A percentile compares a stretch with the other conserved stretches of the same genome.
phyloP scores from a whole-genome alignment of 2,797 vertebrate species.

The Onychomys leucogaster region DNA sequence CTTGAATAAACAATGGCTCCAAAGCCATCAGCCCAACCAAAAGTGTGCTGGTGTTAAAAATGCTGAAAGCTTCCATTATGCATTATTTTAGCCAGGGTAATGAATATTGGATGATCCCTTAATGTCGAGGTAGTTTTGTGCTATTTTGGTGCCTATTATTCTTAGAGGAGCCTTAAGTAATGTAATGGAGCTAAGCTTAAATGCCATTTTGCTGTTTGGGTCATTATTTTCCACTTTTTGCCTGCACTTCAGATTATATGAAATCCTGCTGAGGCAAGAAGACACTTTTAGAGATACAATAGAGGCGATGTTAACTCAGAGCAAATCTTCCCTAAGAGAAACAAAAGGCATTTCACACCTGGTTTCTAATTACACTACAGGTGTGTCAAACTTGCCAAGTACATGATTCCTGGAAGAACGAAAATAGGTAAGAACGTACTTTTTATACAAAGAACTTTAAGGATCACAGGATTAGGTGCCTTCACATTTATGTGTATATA shows the following conservation, averaged over 20 bases:
- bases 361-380: slow-evolving; percentile 39
- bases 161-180: slow-evolving; percentile 71
- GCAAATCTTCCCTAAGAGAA: not conserved
- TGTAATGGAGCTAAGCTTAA: slow-evolving; percentile 67
- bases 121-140: slow-evolving; percentile 63
- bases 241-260: slow-evolving; percentile 52
- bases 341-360: slow-evolving; percentile 47
- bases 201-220: slow-evolving; percentile 68
- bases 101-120: slow-evolving; percentile 79
- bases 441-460: slow-evolving; percentile 15
- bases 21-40: slow-evolving; percentile 58
- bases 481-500: no score
- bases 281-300: slow-evolving; percentile 36
- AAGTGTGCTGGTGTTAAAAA: slow-evolving; percentile 56
- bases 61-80: slow-evolving; percentile 69
- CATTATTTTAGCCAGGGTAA: slow-evolving; percentile 69
- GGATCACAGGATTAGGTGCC: not conserved
- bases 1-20: slow-evolving; percentile 60
- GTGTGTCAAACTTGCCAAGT: slow-evolving; percentile 8
- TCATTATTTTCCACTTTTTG: slow-evolving; percentile 51
- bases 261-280: slow-evolving; percentile 62
- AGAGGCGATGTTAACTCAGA: slow-evolving; percentile 9
- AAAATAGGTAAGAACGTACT: not conserved
- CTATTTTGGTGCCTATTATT: slow-evolving; percentile 77
- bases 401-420: slow-evolving; percentile 10